phyloP scores from a whole-genome alignment of 1,140 invertebrate species.

The Colletes latitarsis region DNA sequence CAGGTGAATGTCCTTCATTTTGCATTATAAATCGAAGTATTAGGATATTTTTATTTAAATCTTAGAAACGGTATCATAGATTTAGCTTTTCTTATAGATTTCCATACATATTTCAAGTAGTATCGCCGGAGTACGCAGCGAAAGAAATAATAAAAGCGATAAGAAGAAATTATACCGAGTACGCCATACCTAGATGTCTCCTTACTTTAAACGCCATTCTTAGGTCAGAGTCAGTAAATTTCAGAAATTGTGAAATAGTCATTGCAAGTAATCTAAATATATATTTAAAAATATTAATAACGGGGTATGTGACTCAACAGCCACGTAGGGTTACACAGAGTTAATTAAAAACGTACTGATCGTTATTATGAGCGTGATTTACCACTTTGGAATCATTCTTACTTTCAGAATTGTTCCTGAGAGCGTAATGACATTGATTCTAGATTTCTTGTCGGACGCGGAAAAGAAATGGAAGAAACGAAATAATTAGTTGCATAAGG shows the following conservation, averaged over 20 bases:
- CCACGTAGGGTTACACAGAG: no score
- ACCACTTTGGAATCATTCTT: neutral
- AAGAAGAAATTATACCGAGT: slow-evolving; percentile 71
- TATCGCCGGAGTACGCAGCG: slow-evolving; percentile 68
- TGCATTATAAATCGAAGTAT: no score
- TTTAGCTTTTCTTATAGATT: slow-evolving; percentile 54
- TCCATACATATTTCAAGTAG: slow-evolving; percentile 68
- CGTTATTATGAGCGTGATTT: no score
- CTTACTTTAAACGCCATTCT: slow-evolving; percentile 65
- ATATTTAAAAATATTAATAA: no score
- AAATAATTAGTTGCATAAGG: no score
- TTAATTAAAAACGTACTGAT: no score
- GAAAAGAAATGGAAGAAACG: slow-evolving; percentile 36
- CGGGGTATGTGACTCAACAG: no score
- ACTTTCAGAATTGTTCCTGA: slow-evolving; percentile 61
- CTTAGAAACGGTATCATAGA: no score
- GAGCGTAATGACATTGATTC: slow-evolving; percentile 57
- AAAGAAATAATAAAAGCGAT: slow-evolving; percentile 69
- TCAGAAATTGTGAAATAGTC: no score
- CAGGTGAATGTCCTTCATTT: slow-evolving; percentile 54
- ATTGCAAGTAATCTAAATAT: neutral
- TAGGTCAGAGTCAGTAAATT: slow-evolving; percentile 64
- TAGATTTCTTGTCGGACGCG: slow-evolving; percentile 66
- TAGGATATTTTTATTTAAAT: no score
- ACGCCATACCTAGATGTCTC: slow-evolving; percentile 71